Base-by-base conservation (phyloP, 1,140 invertebrate genomes). In the Hestina assimilis region DNA sequence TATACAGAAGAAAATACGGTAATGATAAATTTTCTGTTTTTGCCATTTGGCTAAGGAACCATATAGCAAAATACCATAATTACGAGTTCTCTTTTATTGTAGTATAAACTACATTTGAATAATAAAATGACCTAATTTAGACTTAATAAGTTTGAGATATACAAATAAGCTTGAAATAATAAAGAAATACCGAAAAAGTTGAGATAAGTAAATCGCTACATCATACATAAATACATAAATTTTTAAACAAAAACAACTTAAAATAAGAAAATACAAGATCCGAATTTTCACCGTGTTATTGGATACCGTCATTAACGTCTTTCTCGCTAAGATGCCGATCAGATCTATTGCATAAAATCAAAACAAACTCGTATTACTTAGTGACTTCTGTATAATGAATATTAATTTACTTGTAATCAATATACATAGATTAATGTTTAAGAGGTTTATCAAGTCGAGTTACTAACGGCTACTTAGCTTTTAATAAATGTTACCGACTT, bases 291-390 rank as follows among this genome's bases (percentile, higher is more conserved):
- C 14, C 11, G 1, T 9, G 45, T 33, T 48, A 48, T 29, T 12
- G 21, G 45, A 35, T 26, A 23, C 11, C 17, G 29, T 29, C 15
- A 23, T 8, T 31, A 29, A 48, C 45, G 26, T 48, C 45, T 48
- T 48, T 33, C 15, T 48, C 20, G 19, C 28, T 48, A 9, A 20
- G 31, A 15, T 33, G 20, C 17, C 26, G 19, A 48, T 33, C 45
- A 48, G 17, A 48, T 48, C 45, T 33, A n/a, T 9, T 48, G 45
- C 45, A 20, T 47, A 28, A 48, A 40, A 48, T 48, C 45, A 33
- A 48, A 48, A 31, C 29, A 48, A 48, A 33, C 31, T 48, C 21
- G 43, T 31, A 47, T 47, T 31, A 47, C 28, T 47, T 47, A 35
- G 31, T 35, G 31, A 20, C 28, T 47, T 29, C 31, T 47, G 43